Evolutionary conservation across 2,888 invertebrate species (phyloP).

Genomic region (Agrotis puta): DNA sequence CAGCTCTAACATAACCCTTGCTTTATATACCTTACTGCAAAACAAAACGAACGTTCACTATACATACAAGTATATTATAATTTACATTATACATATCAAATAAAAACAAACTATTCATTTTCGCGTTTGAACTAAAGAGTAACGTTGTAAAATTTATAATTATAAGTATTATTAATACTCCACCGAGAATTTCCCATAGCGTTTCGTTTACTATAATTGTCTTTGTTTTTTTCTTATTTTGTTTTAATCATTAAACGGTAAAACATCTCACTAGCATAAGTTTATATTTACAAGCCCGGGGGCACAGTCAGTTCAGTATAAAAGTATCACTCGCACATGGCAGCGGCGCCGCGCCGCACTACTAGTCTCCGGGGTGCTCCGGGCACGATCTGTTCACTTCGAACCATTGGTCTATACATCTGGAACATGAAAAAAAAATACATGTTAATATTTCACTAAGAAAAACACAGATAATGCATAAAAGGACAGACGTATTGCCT

Average conservation of each 20-base stretch:
- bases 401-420: conserved; percentile 99
- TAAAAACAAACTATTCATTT: conserved; percentile 76
- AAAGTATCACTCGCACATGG: conserved; percentile 82
- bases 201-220: conserved; percentile 81
- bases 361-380: conserved; percentile 99
- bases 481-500: not conserved
- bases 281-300: conserved; percentile 85
- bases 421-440: conserved; percentile 87
- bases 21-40: conserved; percentile 66
- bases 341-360: conserved; percentile 90
- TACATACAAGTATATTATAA: conserved; percentile 71
- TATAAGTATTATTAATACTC: conserved; percentile 79
- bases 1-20: conserved; percentile 71
- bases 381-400: conserved; percentile 99
- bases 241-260: conserved; percentile 84
- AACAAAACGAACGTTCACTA: conserved; percentile 66
- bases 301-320: conserved; percentile 88
- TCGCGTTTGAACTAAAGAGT: conserved; percentile 78
- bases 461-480: not conserved
- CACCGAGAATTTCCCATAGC: conserved; percentile 84
- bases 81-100: conserved; percentile 78
- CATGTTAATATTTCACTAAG: conserved; percentile 17
- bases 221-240: conserved; percentile 82
- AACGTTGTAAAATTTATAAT: conserved; percentile 84
- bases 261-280: conserved; percentile 89